phyloP scores from a whole-genome alignment of 2,113 vertebrate species.

The Colistium nudipinnis region DNA sequence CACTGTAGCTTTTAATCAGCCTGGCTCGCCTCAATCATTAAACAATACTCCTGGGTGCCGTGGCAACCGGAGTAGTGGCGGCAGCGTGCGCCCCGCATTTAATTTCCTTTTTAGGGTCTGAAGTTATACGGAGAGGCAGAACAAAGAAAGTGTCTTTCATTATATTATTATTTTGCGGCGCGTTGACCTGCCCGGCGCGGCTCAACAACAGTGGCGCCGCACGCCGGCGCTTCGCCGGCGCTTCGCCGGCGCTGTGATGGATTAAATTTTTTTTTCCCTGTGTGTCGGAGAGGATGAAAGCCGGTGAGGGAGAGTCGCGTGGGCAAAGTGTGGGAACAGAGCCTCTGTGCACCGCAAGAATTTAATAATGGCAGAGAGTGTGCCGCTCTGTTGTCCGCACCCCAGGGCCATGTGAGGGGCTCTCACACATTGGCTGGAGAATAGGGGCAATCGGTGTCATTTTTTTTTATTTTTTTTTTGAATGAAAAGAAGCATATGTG shows the following conservation, averaged over 20 bases:
- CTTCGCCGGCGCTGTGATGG: too few species aligned
- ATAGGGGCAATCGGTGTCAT: constrained; percentile 17
- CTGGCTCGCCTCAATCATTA: constrained; percentile 56
- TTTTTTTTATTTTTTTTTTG: too few species aligned
- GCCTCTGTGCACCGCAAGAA: constrained; percentile 47
- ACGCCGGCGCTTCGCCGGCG: constrained; percentile 9
- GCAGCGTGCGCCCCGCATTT: constrained; percentile 56
- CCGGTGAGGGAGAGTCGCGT: constrained; percentile 29
- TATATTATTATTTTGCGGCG: constrained; percentile 55
- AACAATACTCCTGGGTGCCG: constrained; percentile 45
- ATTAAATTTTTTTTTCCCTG: too few species aligned
- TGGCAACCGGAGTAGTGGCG: constrained; percentile 31
- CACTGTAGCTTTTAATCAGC: constrained; percentile 75
- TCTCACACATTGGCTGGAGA: constrained; percentile 33
- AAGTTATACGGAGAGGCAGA: constrained; percentile 53
- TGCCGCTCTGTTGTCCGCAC: constrained; percentile 43
- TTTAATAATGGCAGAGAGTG: constrained; percentile 65
- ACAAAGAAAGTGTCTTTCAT: constrained; percentile 55
- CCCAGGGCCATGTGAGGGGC: constrained; percentile 54
- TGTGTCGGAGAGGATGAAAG: constrained; percentile 47
- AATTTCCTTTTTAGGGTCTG: constrained; percentile 68
- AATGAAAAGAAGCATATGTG: not conserved
- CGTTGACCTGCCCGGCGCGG: constrained; percentile 42
- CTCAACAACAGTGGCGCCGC: constrained; percentile 32
- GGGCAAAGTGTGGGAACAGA: constrained; percentile 38